Conservation (phyloP, 2,113 vertebrate genomes). For the Nesogale talazaci region DNA sequence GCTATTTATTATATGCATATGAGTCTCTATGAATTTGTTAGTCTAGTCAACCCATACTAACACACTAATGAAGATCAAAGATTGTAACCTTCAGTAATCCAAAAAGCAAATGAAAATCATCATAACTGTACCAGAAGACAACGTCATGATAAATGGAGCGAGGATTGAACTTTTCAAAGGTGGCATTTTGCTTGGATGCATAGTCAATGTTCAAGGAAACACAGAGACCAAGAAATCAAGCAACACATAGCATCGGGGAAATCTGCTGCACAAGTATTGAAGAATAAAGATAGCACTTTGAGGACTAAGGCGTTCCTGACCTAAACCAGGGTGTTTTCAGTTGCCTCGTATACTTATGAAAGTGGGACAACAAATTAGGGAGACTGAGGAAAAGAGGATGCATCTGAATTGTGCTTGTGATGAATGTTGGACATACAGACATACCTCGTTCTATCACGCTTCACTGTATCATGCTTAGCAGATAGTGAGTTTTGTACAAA, state of each 20-base stretch:
- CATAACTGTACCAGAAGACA: not conserved
- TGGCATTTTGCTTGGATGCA: not conserved
- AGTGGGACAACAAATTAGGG: not conserved
- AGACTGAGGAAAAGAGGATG: not conserved
- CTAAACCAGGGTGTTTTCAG: not conserved
- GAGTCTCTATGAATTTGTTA: too few relatives aligned
- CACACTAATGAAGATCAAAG: not conserved
- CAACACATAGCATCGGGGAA: not conserved
- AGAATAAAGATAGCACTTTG: not conserved
- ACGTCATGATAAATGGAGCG: not conserved
- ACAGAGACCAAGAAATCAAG: not conserved
- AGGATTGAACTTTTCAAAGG: not conserved
- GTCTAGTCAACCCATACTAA: too few relatives aligned
- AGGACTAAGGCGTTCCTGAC: not conserved
- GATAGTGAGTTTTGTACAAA: too few relatives aligned
- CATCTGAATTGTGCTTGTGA: not conserved
- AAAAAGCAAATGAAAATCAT: not conserved
- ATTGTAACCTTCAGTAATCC: not conserved
- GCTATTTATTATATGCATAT: too few relatives aligned
- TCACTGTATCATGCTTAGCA: too few relatives aligned
- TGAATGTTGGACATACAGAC: not conserved
- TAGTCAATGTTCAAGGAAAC: not conserved
- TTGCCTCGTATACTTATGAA: not conserved
- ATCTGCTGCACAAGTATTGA: not conserved
- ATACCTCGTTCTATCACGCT: too few relatives aligned